Base-by-base conservation (phyloP, 37 sponge, comb jelly and placozoan species). In the Bolinopsis microptera region DNA sequence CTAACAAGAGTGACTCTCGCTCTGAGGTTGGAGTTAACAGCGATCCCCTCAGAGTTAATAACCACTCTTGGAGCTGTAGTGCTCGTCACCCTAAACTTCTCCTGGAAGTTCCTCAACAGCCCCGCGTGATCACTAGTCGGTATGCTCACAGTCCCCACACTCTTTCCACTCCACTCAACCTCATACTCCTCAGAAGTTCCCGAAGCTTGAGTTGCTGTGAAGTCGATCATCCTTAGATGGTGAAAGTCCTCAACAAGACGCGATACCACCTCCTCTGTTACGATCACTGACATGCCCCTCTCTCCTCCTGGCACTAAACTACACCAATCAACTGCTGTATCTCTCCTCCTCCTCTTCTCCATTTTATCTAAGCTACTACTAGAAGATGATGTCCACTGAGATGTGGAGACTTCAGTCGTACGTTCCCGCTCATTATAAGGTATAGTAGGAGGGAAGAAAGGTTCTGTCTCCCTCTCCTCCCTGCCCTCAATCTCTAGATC, bases 191-290 rank as follows among this genome's bases (percentile, higher is more conserved):
- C 33, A 5, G 90, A 30, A 0, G 0, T 40, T 0, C 90, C 90
- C 0, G 61, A 40, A 5, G 3, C 30, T 3, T 86, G 90, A 21
- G 36, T 38, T 18, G 61, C 90, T n/a, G 5, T 40, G 61, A 39
- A 86, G 90, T 86, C 35, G 13, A 86, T 34, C 30, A 86, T 28
- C 25, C 23, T 24, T 21, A 86, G 40, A 30, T 39, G 2, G 90
- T 86, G 48, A 38, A 86, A 48, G 48, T n/a, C 35, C 25, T 13
- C 32, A 30, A 30, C 90, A 24, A 41, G 1, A 27, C 90, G 24
- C 0, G 27, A 41, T 9, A 41, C 26, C 40, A 86, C 36, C 28
- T 86, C 90, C 48, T 86, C 90, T 24, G 90, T 86, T 13, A 86
- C 61, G 0, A 86, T 40, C 25, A 86, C 31, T 5, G 61, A 0